Evolutionary conservation across 1,140 invertebrate genomes (phyloP), one percentile per base, ranked within the genome.

Genomic region (Thrips palmi): DNA sequence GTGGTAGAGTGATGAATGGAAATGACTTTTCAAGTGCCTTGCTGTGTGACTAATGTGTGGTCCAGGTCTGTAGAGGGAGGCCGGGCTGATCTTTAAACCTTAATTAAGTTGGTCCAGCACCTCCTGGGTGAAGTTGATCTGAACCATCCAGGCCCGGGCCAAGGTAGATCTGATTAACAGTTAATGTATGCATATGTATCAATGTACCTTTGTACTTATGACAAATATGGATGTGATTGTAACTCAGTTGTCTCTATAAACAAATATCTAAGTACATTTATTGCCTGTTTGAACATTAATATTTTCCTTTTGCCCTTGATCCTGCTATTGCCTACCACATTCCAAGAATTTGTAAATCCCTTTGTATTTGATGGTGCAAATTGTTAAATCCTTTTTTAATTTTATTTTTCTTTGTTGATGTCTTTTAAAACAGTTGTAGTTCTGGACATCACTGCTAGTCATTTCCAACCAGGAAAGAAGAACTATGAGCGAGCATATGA

Each of bases 381-480:
- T 41, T 31, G 41, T 44, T 42, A 34, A 17, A 43, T 43, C 29
- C 37, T 45, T 46, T 44, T 50, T 17, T 40, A 28, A 31, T 43
- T 38, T 44, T 12, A 42, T 47, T 42, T 47, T 52, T 50, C 48
- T 51, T 47, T 40, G 46, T 44, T 49, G 39, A 44, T 46, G 43
- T 43, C 45, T 46, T 48, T 49, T 52, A 35, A 50, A 52, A 36
- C 48, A 60, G 67, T 64, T 60, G 59, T 67, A 41, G 55, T 49
- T 49, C 55, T 70, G 41, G 56, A 70, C 54, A 51, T 70, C 45
- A 62, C 56, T 43, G 49, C 52, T 36, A 50, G 60, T 27, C 45
- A 39, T 42, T 65, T 67, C 38, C 52, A 47, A 31, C 58, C 60
- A 37, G 58, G 57, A 28, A 67, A 64, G 43, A 65, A 64, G 47